A percentile compares a stretch with the other conserved stretches of the same genome.
Conservation (phyloP, 2,797 vertebrate species). For the Rhabdomys pumilio region DNA sequence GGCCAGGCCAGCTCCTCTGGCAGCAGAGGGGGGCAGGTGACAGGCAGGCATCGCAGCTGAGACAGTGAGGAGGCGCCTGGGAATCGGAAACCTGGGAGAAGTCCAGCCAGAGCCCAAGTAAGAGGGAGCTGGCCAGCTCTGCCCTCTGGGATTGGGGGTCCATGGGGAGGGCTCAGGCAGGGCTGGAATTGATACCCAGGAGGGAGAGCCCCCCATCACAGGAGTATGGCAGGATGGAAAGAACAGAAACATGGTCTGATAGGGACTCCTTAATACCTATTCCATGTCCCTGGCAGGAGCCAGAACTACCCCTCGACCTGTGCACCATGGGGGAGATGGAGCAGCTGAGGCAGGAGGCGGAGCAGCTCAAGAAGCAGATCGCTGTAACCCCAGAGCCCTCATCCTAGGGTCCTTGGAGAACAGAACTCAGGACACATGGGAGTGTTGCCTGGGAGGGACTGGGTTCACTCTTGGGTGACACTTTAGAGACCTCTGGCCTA, state of each 20-base stretch:
- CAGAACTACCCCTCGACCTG: slow-evolving; percentile 18
- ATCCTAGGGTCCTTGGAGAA: background rate
- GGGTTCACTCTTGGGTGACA: background rate
- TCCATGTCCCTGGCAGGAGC: slow-evolving; percentile 64
- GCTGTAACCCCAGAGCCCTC: slow-evolving; percentile 90
- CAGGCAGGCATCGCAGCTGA: slow-evolving; percentile 41
- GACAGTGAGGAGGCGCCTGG: slow-evolving; percentile 67
- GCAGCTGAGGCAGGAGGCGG: slow-evolving; percentile 96
- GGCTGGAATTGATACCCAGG: background rate
- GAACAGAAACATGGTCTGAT: background rate
- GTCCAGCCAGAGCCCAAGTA: slow-evolving; percentile 80
- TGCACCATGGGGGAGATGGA: slow-evolving; percentile 97
- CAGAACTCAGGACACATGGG: background rate
- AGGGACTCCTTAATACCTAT: background rate
- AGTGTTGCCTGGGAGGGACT: slow-evolving; percentile 4
- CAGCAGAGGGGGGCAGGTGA: slow-evolving; percentile 78
- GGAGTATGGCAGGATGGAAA: slow-evolving; percentile 10
- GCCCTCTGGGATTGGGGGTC: slow-evolving; percentile 1
- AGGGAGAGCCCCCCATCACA: too few relatives aligned
- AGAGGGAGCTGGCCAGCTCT: slow-evolving; percentile 67
- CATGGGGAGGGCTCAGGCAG: background rate
- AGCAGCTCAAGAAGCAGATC: slow-evolving; percentile 98
- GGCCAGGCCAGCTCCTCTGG: slow-evolving; percentile 69
- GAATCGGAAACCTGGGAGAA: slow-evolving; percentile 59
- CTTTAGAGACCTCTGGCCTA: slow-evolving; percentile 4